Percentiles rank a stretch among this genome's conserved stretches.
These are phyloP conservation scores for Rhagonycha fulva DNA, from an alignment of 2,888 invertebrate genomes.

Conservation along the genomic window DNA sequence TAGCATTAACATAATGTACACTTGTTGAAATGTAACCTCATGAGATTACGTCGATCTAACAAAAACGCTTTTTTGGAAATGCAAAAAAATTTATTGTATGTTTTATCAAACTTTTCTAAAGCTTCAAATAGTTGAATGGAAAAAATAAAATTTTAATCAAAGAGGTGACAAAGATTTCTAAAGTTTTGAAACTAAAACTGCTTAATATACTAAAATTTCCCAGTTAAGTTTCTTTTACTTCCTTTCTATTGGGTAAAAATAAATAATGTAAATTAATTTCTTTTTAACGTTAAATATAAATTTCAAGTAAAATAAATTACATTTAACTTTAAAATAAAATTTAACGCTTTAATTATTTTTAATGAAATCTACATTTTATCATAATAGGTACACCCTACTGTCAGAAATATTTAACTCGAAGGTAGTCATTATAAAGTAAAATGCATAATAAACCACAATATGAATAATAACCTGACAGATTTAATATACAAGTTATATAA, in stretches of 20 bases:
- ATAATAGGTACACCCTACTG: neutral
- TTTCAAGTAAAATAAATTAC: no score
- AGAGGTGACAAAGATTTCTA: no score
- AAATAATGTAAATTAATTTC: no score
- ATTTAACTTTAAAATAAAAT: neutral
- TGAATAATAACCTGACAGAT: neutral
- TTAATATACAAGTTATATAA: neutral
- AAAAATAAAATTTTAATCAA: neutral
- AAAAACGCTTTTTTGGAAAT: neutral
- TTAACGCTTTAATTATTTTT: neutral
- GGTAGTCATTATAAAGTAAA: neutral
- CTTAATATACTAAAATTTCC: neutral
- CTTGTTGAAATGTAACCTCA: constrained; percentile 5
- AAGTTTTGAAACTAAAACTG: neutral
- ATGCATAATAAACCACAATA: neutral
- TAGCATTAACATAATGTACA: constrained; percentile 15
- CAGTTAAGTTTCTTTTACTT: no score
- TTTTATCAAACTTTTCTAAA: neutral
- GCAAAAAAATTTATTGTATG: neutral
- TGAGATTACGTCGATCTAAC: constrained; percentile 1
- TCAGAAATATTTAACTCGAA: neutral
- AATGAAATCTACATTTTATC: neutral
- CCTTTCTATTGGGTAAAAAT: no score
- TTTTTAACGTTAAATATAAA: no score
- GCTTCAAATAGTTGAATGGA: neutral